Percentiles rank a stretch among this genome's conserved stretches.
These are phyloP conservation scores for Apus apus DNA, from an alignment of 2,113 vertebrate species.

Conservation along the genomic window DNA sequence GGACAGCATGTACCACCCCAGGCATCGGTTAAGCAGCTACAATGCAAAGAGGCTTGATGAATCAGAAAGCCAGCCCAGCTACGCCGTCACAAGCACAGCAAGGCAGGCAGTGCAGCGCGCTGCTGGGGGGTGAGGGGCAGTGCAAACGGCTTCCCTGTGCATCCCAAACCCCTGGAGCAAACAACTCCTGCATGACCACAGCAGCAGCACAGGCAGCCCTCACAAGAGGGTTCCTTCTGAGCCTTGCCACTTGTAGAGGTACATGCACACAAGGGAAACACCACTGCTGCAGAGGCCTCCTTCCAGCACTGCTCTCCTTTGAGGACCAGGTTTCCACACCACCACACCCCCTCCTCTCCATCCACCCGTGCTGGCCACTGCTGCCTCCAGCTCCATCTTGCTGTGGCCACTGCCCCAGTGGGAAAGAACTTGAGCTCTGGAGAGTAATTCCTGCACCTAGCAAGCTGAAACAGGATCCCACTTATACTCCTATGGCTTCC, in stretches of 20 bases:
- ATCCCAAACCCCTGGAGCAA: not conserved
- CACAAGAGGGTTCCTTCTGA: not conserved
- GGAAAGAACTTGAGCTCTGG: not conserved
- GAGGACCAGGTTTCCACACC: not conserved
- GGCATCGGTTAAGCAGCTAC: not conserved
- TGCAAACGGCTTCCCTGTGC: not conserved
- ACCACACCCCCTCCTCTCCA: not conserved
- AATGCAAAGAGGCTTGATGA: not conserved
- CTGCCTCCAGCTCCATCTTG: not conserved
- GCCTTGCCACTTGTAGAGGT: not conserved
- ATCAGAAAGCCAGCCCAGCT: not conserved
- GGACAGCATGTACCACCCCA: not conserved
- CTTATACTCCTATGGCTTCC: not conserved
- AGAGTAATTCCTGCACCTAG: not conserved
- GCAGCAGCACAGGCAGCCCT: not conserved
- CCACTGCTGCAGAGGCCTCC: accelerated
- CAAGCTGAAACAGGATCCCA: not conserved
- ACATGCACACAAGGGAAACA: accelerated
- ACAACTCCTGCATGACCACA: accelerated
- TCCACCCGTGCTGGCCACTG: not conserved
- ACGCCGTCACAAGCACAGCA: not conserved
- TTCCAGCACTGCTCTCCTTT: accelerated
- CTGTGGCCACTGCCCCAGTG: accelerated
- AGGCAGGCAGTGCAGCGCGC: not conserved
- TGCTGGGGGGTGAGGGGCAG: no score